Percentiles rank a stretch among this genome's conserved stretches.
phyloP scores from a whole-genome alignment of 2,888 invertebrate genomes.

The Drosophila subquinaria region DNA sequence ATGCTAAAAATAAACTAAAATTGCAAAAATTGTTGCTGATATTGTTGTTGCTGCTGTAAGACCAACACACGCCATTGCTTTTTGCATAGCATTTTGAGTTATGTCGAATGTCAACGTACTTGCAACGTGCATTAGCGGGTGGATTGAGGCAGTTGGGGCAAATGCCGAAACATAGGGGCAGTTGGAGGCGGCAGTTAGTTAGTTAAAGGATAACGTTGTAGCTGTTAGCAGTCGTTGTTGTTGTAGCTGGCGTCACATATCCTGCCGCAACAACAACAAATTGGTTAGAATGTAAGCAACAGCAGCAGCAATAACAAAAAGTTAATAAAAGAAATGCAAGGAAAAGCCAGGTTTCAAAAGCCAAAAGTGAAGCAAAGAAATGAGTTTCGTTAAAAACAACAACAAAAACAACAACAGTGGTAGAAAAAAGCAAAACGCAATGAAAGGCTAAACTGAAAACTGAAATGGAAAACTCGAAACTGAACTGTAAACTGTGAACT shows the following conservation, averaged over 20 bases:
- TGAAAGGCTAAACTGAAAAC: conserved; percentile 31
- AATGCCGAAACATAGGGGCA: background rate
- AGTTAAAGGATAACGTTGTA: conserved; percentile 58
- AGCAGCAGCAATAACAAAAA: background rate
- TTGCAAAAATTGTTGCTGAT: conserved; percentile 32
- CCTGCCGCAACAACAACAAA: conserved; percentile 70
- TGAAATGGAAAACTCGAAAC: conserved; percentile 35
- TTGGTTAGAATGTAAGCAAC: conserved; percentile 46
- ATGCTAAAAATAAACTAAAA: conserved; percentile 44
- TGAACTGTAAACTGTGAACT: conserved; percentile 32
- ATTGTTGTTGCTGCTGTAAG: conserved; percentile 19
- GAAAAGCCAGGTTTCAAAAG: conserved; percentile 54
- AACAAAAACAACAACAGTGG: conserved; percentile 24
- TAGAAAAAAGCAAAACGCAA: conserved; percentile 24
- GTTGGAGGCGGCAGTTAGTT: conserved; percentile 47
- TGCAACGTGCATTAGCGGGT: conserved; percentile 39
- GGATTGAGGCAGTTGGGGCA: conserved; percentile 10
- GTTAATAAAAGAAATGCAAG: conserved; percentile 16
- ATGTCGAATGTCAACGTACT: conserved; percentile 80
- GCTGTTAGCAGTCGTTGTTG: conserved; percentile 35
- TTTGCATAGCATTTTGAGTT: conserved; percentile 77
- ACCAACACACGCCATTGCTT: conserved; percentile 68
- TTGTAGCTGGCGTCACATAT: conserved; percentile 63
- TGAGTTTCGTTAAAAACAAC: conserved; percentile 48
- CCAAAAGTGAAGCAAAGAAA: conserved; percentile 65